Evolutionary conservation across 2,888 invertebrate genomes (phyloP), one percentile per base, ranked within the genome.

Genomic region (Bembecia ichneumoniformis): DNA sequence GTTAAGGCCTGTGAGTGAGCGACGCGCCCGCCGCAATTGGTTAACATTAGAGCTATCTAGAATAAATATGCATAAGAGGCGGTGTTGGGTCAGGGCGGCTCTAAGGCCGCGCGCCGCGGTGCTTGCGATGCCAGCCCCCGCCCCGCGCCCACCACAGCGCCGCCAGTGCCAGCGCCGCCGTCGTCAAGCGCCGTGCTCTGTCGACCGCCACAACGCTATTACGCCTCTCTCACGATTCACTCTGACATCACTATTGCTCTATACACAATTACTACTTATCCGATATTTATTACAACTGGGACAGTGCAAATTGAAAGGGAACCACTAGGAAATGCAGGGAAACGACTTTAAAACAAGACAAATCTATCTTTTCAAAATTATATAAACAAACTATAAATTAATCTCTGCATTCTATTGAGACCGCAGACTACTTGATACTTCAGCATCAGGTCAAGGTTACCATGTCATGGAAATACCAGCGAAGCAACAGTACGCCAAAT

Each of bases 91-190:
- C 86, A 86, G 77, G 86, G 87, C 68, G 87, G 87, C 72, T 87
- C 84, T 82, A 84, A 77, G 75, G 84, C 84, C 87, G 84, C 76
- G 84, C 87, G 81, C 87, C 87, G 80, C 87, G 87, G 71, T 87
- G 87, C 81, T 87, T 87, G 82, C 87, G 86, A 76, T 87, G 87
- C 68, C 59, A 52, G 55, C 66, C 58, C 45, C 48, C 15, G 49
- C 46, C 47, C 49, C 35, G 49, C 35, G 28, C 28, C 46, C 46
- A 16, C 55, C 48, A 48, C 51, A 49, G 60, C 55, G 63, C 58
- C 68, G 75, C 51, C 79, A 71, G 73, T 72, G 57, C 74, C 71
- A 64, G 48, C 72, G 66, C 58, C 61, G 60, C 71, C 75, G 78
- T 72, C 62, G 77, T 69, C 73, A 78, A 69, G 67, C 80, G 76